Percentiles rank a stretch among this genome's conserved stretches.
Conservation (phyloP, 2,113 vertebrate species). For the Phaethornis superciliosus region DNA sequence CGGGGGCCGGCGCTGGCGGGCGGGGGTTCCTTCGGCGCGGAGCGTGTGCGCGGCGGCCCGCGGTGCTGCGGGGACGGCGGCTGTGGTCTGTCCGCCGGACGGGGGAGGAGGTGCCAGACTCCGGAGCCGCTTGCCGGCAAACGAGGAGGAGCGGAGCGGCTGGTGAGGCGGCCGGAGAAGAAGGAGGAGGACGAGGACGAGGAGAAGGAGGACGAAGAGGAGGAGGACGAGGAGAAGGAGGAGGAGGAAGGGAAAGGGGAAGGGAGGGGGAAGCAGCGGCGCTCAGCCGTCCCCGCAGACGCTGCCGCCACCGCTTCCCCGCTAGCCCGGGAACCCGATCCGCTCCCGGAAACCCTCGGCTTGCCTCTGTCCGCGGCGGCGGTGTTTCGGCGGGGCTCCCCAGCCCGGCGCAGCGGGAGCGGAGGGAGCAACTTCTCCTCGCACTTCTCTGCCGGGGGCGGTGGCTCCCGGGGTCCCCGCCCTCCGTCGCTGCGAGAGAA, state of each 20-base stretch:
- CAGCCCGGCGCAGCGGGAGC: background rate
- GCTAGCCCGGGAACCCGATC: background rate
- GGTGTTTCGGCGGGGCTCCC: background rate
- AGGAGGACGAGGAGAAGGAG: background rate
- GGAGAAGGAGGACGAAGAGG: background rate
- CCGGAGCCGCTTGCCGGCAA: background rate
- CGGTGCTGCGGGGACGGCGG: background rate
- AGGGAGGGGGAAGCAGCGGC: background rate
- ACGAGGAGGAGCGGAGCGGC: background rate
- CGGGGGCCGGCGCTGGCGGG: background rate
- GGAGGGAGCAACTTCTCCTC: background rate
- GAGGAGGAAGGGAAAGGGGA: background rate
- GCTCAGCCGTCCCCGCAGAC: background rate
- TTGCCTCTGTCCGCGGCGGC: background rate
- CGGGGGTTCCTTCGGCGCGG: background rate
- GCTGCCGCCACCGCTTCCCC: background rate
- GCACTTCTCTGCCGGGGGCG: background rate
- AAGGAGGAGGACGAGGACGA: background rate
- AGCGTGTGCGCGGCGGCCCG: background rate
- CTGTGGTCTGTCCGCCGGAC: background rate
- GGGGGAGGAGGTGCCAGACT: background rate
- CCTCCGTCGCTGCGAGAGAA: background rate
- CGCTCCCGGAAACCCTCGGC: background rate
- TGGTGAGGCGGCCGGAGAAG: background rate
- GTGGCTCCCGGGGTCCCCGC: too few relatives aligned